These are phyloP conservation scores for Microplitis mediator DNA, from an alignment of 1,140 invertebrate genomes.

Conservation along the genomic window DNA sequence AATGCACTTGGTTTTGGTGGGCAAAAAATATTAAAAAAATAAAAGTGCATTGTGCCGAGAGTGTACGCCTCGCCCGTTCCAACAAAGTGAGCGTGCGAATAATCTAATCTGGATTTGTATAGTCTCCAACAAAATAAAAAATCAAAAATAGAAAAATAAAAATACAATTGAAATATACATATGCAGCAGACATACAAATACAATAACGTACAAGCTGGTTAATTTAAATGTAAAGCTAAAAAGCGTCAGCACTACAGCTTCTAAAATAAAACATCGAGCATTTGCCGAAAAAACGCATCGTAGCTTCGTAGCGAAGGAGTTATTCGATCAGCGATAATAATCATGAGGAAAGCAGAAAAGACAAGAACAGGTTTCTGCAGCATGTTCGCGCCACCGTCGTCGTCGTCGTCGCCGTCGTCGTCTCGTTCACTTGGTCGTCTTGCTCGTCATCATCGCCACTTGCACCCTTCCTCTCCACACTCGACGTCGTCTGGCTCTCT, in stretches of 20 bases:
- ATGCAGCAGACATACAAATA: not conserved
- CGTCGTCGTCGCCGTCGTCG: not conserved
- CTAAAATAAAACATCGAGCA: too few relatives aligned
- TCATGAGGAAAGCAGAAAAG: constrained; percentile 56
- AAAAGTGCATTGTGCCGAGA: constrained; percentile 47
- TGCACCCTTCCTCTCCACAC: constrained; percentile 22
- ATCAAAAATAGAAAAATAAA: not conserved
- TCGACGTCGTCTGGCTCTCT: not conserved
- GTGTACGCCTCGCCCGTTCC: constrained; percentile 36
- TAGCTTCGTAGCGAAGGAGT: not conserved
- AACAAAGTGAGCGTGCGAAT: constrained; percentile 42
- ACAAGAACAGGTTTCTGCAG: constrained; percentile 59
- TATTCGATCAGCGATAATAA: constrained; percentile 46
- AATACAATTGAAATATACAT: not conserved
- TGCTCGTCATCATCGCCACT: constrained; percentile 21
- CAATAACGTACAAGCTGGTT: not conserved
- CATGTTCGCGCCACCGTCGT: constrained; percentile 22
- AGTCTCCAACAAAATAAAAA: not conserved
- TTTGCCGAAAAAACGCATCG: not conserved
- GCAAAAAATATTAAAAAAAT: constrained; percentile 31
- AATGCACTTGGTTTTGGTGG: constrained; percentile 40
- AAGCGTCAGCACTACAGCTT: too few relatives aligned
- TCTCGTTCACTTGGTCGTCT: not conserved
- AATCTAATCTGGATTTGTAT: constrained; percentile 29
- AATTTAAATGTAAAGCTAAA: too few relatives aligned